Base-by-base conservation (phyloP, 2,888 invertebrate genomes). In the Clunio marinus region DNA sequence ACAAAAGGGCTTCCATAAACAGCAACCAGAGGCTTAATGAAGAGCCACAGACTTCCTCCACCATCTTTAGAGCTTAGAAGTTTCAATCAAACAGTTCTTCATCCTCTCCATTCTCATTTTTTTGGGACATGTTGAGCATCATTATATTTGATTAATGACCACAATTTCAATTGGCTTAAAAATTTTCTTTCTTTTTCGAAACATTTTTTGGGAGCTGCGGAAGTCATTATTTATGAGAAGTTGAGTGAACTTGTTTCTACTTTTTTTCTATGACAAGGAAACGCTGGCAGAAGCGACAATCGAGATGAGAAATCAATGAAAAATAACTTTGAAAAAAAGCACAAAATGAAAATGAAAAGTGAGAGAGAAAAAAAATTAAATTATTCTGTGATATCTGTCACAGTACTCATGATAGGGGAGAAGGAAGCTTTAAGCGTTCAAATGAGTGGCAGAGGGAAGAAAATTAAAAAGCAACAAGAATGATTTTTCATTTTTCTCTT, bases 141-240 rank as follows among this genome's bases (percentile, higher is more conserved):
- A 57, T 57, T 57, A 57, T 27, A 4, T 57, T 57, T 57, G 57
- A 57, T 57, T 57, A 57, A 57, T 57, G 57, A 27, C 57, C 57
- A 27, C 57, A 57, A 24, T 57, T 57, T 57, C 25, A 57, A 57
- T 27, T 57, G 57, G 27, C 57, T 57, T 57, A 57, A 13, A 51
- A 51, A 51, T 51, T 57, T 27, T 27, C 57, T 4, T 27, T 17
- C 32, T 32, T 10, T 32, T 10, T 10, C 32, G 4, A n/a, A n/a
- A n/a, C n/a, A n/a, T n/a, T 32, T 32, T 13, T 32, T 32, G 35
- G 13, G 7, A 13, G 51, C 13, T 22, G 20, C 2, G 4, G 51
- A 51, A 51, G n/a, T 57, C 57, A 57, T 57, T 57, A 57, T 57
- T 57, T 57, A 57, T 57, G 57, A 27, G 27, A 57, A 57, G 57